These are phyloP conservation scores for Hyaena hyaena DNA, from an alignment of 2,113 vertebrate genomes.

Conservation along the genomic window DNA sequence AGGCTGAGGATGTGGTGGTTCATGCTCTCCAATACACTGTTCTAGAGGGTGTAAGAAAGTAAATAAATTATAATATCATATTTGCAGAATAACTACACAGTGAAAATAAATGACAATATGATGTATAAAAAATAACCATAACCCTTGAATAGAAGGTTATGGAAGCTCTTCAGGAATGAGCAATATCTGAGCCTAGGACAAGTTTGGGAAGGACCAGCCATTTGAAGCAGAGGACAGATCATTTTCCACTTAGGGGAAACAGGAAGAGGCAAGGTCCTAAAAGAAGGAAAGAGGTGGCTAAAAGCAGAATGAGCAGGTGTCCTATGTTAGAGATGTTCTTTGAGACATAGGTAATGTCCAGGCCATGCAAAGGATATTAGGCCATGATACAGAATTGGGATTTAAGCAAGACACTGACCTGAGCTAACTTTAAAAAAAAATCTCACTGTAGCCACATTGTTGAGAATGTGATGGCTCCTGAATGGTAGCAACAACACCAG, in stretches of 20 bases:
- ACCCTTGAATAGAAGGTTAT: neutral
- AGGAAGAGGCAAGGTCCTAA: neutral
- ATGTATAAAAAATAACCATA: neutral
- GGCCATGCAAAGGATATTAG: neutral
- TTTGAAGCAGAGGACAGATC: neutral
- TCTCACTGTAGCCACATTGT: neutral
- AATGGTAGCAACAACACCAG: neutral
- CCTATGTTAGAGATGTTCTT: neutral
- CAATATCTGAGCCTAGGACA: neutral
- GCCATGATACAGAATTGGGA: neutral
- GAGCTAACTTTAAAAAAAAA: neutral
- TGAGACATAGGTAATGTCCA: neutral
- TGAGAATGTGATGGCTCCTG: neutral
- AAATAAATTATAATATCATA: neutral
- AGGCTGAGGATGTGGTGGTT: neutral
- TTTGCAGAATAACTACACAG: neutral
- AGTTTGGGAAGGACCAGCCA: neutral
- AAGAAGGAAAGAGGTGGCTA: neutral
- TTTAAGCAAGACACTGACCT: neutral
- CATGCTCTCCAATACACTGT: neutral
- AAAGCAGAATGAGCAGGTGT: neutral
- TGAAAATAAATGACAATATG: neutral
- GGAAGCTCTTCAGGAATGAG: neutral
- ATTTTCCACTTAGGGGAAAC: neutral
- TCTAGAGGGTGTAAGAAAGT: neutral